Base-by-base conservation (phyloP, 2,797 vertebrate genomes). In the Siniperca obscura region DNA sequence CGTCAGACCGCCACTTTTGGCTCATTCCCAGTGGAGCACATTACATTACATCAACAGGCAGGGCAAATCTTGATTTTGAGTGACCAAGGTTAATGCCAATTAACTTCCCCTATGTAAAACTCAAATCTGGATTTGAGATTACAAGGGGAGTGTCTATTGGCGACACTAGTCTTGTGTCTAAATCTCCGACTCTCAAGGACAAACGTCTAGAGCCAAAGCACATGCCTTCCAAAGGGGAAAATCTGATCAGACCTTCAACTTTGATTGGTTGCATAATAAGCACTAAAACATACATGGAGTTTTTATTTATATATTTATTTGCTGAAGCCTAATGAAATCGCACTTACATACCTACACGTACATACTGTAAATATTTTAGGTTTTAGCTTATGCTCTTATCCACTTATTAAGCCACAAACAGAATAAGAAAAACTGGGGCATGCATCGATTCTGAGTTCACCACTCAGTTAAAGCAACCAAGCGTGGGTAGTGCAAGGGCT, bases 91-190 rank as follows among this genome's bases (percentile, higher is more conserved):
- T 87, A 87, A 89, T 84, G 78, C 57, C 85, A 90, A 85, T 90
- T 86, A 87, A 86, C 44, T 81, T 88, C 27, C 67, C 62, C 65
- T 62, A 60, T 82, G 77, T 82, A 84, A 80, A 81, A 86, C 77
- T 88, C 73, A 88, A 92, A 92, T 88, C 89, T 89, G 86, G 84
- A 92, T 83, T 79, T 77, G 62, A 89, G 85, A 84, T 90, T 59
- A 80, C 55, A 82, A 60, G 48, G 72, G 85, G 44, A 86, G 83
- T 86, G 83, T 90, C 81, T 78, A 70, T n/a, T 83, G 73, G 77
- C 10, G 48, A 87, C 70, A 80, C 46, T 55, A 70, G 69, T 71
- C 80, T 59, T 69, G n/a, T 73, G 65, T 88, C 68, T 56, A 83
- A 84, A 69, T 86, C 78, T 80, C 76, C 7, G 4, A 72, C 61